phyloP scores from a whole-genome alignment of 2,113 vertebrate species.

The Acrocephalus kingi region DNA sequence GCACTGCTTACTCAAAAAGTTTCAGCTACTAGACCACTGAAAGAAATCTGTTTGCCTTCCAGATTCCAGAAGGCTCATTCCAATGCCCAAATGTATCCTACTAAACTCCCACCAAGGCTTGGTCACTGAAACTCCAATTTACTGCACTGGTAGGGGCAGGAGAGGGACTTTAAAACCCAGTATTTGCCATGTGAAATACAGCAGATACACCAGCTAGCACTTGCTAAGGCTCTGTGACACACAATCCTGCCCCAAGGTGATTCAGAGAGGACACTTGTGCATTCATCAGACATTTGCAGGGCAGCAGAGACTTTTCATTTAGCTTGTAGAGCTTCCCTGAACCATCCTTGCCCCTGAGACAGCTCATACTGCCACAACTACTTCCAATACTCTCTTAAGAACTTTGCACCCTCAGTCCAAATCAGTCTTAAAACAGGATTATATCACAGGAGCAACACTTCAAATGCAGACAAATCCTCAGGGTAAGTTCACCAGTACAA shows the following conservation, averaged over 20 bases:
- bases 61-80: not conserved
- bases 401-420: not conserved
- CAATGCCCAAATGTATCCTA: rapidly evolving
- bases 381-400: not conserved
- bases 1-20: not conserved
- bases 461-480: not conserved
- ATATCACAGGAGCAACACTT: not conserved
- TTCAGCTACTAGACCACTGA: not conserved
- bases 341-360: not conserved
- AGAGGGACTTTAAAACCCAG: not conserved
- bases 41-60: not conserved
- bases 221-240: not conserved
- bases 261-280: not conserved
- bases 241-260: not conserved
- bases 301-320: not conserved
- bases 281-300: not conserved
- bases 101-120: not conserved
- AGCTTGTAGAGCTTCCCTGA: not conserved
- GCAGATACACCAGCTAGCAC: not conserved
- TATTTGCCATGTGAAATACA: not conserved
- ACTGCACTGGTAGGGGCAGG: not conserved
- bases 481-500: not conserved
- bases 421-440: not conserved
- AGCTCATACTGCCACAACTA: not conserved
- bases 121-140: not conserved